Conservation (phyloP, 2,888 invertebrate genomes). For the Tuta absoluta region DNA sequence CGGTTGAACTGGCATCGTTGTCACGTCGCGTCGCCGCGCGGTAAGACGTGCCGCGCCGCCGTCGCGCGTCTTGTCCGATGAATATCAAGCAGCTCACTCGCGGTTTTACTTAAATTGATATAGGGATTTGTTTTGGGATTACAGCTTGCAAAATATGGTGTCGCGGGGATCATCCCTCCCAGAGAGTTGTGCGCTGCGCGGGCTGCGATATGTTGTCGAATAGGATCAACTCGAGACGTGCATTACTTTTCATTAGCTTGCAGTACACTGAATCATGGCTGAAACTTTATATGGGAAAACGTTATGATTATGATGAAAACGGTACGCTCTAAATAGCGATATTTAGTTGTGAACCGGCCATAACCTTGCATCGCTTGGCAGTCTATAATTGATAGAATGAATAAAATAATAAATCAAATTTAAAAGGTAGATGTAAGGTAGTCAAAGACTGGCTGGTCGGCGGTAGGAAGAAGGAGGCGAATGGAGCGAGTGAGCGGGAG, state of each 20-base stretch:
- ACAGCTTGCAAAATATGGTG: slow-evolving; percentile 11
- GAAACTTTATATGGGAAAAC: too few species aligned
- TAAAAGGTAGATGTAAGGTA: background rate
- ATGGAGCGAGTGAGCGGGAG: background rate
- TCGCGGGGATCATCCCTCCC: background rate
- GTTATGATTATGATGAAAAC: too few species aligned
- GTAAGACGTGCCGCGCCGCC: slow-evolving; percentile 29
- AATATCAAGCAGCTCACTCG: slow-evolving; percentile 27
- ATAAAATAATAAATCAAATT: too few species aligned
- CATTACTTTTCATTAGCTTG: too few species aligned
- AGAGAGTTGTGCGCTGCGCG: background rate
- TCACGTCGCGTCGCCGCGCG: slow-evolving; percentile 30
- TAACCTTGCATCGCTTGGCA: too few species aligned
- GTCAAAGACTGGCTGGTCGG: background rate
- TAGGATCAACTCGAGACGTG: background rate
- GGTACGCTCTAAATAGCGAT: too few species aligned
- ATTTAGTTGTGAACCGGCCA: too few species aligned
- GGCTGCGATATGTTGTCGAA: background rate
- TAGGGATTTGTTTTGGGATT: slow-evolving; percentile 20
- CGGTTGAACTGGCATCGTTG: slow-evolving; percentile 29
- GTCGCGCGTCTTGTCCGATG: background rate
- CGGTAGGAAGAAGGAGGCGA: too few species aligned
- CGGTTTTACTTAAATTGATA: slow-evolving; percentile 32
- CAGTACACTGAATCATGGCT: too few species aligned
- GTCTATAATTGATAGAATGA: too few species aligned